phyloP scores from a whole-genome alignment of 1,140 invertebrate genomes.

The Drosophila oshimai region DNA sequence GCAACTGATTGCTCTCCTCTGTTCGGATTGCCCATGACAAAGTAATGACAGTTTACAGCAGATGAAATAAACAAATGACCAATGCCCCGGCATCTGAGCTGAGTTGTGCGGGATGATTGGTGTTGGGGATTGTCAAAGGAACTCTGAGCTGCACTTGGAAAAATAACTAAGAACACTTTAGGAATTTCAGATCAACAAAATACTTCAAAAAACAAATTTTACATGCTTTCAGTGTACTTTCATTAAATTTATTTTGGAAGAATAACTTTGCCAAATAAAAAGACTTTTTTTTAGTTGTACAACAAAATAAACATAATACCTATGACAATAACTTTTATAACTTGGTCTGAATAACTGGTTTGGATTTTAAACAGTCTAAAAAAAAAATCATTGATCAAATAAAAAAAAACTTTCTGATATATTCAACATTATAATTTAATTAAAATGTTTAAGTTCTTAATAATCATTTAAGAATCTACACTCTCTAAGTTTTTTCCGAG shows the following conservation, averaged over 20 bases:
- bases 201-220: neutral
- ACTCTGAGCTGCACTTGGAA: neutral
- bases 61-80: constrained; percentile 79
- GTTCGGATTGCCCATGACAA: constrained; percentile 68
- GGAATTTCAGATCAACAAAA: neutral
- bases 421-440: no score
- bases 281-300: no score
- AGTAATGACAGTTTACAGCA: constrained; percentile 79
- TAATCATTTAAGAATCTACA: neutral
- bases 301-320: no score
- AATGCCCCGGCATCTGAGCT: constrained; percentile 12
- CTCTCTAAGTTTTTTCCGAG: neutral
- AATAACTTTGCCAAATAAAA: no score
- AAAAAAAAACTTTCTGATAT: no score
- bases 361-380: no score
- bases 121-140: constrained; percentile 11
- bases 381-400: no score
- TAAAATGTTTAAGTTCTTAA: no score
- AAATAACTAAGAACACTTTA: neutral
- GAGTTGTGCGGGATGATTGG: constrained; percentile 21
- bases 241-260: no score
- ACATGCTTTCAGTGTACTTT: no score
- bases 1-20: constrained; percentile 11
- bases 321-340: no score
- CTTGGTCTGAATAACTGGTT: no score